Evolutionary conservation across 2,888 invertebrate species (phyloP), one percentile per base, ranked within the genome.

Genomic region (Rhagonycha fulva): DNA sequence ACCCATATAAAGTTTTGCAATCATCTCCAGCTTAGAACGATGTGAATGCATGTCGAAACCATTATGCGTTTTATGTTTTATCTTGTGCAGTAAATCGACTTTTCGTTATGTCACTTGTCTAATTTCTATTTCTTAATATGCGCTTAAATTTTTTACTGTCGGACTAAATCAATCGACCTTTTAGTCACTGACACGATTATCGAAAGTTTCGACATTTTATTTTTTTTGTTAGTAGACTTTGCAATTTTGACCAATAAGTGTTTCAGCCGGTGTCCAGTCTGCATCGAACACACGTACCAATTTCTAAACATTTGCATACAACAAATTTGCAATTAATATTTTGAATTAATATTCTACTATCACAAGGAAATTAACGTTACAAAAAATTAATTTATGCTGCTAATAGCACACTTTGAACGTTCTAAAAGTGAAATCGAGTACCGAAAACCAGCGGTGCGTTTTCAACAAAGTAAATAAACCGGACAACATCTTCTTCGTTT

Each of bases 371-470:
- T 66, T 66, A 66, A 66, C 24, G 63, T 23, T 66, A 66, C 23
- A 66, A 66, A 66, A 66, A 19, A 66, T 19, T 24, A 66, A 66
- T 66, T 66, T 66, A 66, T 66, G 63, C 63, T 12, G 24, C 14
- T 23, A 66, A 26, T 66, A 66, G 24, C 63, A 66, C 24, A 66
- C 63, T 66, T 66, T 47, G n/a, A 12, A 66, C 26, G 26, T 66
- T 66, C 23, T 66, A 66, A 66, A 66, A 66, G 63, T 66, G 63
- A 66, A 66, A 66, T 66, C 63, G n/a, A n/a, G n/a, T n/a, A 47
- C n/a, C 47, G 7, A 47, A 47, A 47, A 32, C 12, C 32, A 32
- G 32, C 32, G 12, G 32, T 32, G 32, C 32, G 32, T 32, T 32
- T 32, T 12, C 4, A 32, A 12, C 32, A 32, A 32, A 47, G 47